Percentiles rank a stretch among this genome's conserved stretches.
Evolutionary conservation across 2,888 invertebrate genomes (phyloP).

Genomic region (Sussaba pulchella): DNA sequence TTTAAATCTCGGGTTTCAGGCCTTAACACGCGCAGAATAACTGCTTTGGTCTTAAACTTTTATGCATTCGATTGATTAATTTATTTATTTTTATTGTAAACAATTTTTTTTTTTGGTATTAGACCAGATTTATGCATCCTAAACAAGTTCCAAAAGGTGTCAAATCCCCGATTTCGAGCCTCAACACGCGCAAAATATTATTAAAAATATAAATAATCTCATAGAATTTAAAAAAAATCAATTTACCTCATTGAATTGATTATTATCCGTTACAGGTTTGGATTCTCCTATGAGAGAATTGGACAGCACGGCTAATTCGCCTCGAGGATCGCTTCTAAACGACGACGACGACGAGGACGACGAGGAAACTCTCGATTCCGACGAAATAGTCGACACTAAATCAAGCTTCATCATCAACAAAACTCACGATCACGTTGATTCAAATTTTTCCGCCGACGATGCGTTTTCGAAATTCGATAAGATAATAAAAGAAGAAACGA

Average conservation of each 20-base stretch:
- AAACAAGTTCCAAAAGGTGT: no score
- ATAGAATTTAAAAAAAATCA: no score
- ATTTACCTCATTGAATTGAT: background rate
- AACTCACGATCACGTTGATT: slow-evolving; percentile 74
- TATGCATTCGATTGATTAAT: no score
- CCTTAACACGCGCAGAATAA: no score
- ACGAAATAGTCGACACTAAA: slow-evolving; percentile 78
- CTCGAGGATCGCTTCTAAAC: slow-evolving; percentile 78
- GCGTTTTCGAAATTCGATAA: slow-evolving; percentile 69
- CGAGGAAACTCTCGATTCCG: slow-evolving; percentile 79
- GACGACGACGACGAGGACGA: slow-evolving; percentile 75
- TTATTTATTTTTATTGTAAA: no score
- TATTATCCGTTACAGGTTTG: slow-evolving; percentile 60
- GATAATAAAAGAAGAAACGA: slow-evolving; percentile 71
- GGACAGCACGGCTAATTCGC: slow-evolving; percentile 81
- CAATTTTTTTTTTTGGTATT: no score
- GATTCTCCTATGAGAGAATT: slow-evolving; percentile 79
- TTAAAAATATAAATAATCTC: no score
- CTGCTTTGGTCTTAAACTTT: no score
- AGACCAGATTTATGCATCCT: no score
- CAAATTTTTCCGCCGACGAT: slow-evolving; percentile 64
- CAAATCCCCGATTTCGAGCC: no score
- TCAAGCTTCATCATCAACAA: slow-evolving; percentile 80
- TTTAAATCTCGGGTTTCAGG: no score
- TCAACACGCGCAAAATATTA: no score